Evolutionary conservation across 2,888 invertebrate genomes (phyloP), one percentile per base, ranked within the genome.

Genomic region (Acrobasis repandana): DNA sequence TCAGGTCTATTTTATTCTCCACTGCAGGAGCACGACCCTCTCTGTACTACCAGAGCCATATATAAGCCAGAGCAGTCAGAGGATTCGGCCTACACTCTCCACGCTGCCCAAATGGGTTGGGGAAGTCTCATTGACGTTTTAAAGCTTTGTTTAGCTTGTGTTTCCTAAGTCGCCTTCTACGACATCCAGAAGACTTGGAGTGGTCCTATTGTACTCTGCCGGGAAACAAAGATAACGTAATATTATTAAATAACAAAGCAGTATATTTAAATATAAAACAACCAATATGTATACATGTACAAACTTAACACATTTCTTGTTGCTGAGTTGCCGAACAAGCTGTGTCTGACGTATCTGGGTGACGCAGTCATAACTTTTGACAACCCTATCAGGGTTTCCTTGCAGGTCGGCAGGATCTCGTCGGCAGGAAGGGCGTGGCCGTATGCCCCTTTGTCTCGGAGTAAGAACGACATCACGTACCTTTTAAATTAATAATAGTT

Each of bases 351-450:
- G 1, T 73, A 70, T 46, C 68, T 75, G 0, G 76, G 82, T 14
- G 68, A 74, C 0, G 80, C 80, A 0, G 77, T 76, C 83, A 94
- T 83, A 43, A 94, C 74, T 5, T 93, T 90, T 0, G 89, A 61
- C 15, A 94, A 70, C 0, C 94, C 94, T 16, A 86, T 85, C 62
- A 94, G 69, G 0, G 93, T 88, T 76, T 96, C 96, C 50, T 91
- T 74, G 57, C 93, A 93, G 9, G 94, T 93, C 11, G 94, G 93
- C 6, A 93, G 72, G 62, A 97, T 96, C 72, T 95, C 93, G 0
- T 88, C 79, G 0, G 94, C 78, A 0, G 96, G 96, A 0, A 97
- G 85, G 0, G 95, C 79, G 74, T 96, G 95, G 0, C 96, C 96
- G 73, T 93, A 94, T 0, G 81, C 75, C 0, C 96, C 96, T 2